Evolutionary conservation across 2,888 invertebrate genomes (phyloP), one percentile per base, ranked within the genome.

Genomic region (Microctonus hyperodae): DNA sequence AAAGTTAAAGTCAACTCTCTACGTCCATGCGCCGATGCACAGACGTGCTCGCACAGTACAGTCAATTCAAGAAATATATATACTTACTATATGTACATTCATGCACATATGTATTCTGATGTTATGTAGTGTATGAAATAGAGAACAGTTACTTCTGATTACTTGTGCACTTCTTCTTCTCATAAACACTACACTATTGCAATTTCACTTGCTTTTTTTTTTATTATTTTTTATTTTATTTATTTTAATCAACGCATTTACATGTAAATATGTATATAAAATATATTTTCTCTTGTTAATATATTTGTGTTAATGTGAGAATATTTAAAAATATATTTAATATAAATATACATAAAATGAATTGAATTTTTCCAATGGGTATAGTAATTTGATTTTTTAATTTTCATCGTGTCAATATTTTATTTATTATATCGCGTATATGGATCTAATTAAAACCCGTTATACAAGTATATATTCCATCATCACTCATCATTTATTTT

Each of bases 1-100:
- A n/a, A n/a, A n/a, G n/a, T n/a, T n/a, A 65, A 65, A 74, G 72
- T 74, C 73, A 71, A 68, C 70, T 74, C 73, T 65, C 72, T n/a
- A n/a, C n/a, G 75, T 74, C 70, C 72, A 65, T 68, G 58, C 48
- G 6, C 65, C 60, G 53, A 64, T 74, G 61, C 70, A 71, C 68
- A 50, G 60, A 71, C 67, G 65, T 72, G 66, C 53, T 40, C 48
- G 59, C 64, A 64, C 53, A 51, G 20, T 51, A 48, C 16, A 65
- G 50, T 51, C 35, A 22, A 58, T 58, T 33, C 50, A 58, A 44
- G 22, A 64, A 62, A 22, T 51, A 37, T 53, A 64, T 20, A 7
- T 9, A 10, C 33, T 31, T 33, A 10, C 1, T 51, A 11, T 13
- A 13, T 28, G 55, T 55, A n/a, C n/a, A 44, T 37, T 5, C n/a